A percentile compares a stretch with the other conserved stretches of the same genome.
phyloP scores from a whole-genome alignment of 2,113 vertebrate species.

The Clupea harengus region DNA sequence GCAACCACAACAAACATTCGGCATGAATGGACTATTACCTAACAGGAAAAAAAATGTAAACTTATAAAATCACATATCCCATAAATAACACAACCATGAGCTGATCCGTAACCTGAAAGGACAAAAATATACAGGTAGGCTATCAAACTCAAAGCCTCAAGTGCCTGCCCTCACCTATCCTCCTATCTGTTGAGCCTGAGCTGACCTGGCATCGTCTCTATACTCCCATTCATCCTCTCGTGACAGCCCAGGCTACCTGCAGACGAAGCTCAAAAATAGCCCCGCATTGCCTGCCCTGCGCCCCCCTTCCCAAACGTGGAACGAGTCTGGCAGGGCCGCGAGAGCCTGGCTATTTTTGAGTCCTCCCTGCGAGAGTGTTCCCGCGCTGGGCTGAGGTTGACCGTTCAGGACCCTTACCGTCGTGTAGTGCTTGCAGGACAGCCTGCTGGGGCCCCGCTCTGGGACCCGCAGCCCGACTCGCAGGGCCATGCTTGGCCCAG shows the following conservation, averaged over 20 bases:
- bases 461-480: slow-evolving; percentile 70
- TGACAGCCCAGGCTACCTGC: neutral
- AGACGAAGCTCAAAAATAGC: slow-evolving; percentile 11
- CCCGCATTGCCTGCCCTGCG: neutral
- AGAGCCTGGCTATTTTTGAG: neutral
- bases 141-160: neutral
- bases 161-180: neutral
- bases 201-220: neutral
- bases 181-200: neutral
- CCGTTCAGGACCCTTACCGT: slow-evolving; percentile 72
- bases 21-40: neutral
- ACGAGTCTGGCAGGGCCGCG: neutral
- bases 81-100: neutral
- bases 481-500: slow-evolving; percentile 67
- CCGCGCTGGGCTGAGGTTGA: neutral
- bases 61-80: neutral
- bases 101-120: neutral
- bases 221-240: neutral
- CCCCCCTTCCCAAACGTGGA: neutral
- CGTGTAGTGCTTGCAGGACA: slow-evolving; percentile 83
- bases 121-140: neutral
- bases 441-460: slow-evolving; percentile 76
- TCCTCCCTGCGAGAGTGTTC: neutral
- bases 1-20: neutral
- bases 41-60: neutral